Evolutionary conservation across 2,113 vertebrate species (phyloP).

Genomic region (Tamias sibiricus): DNA sequence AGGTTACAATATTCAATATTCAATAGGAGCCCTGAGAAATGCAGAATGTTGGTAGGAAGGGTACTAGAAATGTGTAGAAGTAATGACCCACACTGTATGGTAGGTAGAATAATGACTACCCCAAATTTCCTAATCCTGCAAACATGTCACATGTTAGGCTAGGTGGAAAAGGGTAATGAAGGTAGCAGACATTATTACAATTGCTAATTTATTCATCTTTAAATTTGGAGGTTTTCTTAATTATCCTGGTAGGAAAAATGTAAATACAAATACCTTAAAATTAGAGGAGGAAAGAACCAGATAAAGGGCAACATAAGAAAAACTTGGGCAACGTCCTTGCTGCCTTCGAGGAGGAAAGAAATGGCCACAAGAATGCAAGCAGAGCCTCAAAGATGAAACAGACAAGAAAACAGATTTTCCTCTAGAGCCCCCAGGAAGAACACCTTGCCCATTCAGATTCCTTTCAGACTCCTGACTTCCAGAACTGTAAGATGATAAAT

Average conservation of each 20-base stretch:
- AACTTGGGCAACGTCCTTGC: fast-evolving
- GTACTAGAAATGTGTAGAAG: not conserved
- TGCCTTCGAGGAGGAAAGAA: not conserved
- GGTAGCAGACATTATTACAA: not conserved
- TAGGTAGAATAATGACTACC: not conserved
- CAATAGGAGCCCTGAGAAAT: not conserved
- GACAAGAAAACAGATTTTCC: not conserved
- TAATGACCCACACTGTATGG: not conserved
- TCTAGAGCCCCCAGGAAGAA: not conserved
- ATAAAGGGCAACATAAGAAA: not conserved
- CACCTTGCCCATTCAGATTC: fast-evolving
- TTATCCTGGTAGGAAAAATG: not conserved
- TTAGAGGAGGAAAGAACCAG: not conserved
- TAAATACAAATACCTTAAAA: not conserved
- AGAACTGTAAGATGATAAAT: not conserved
- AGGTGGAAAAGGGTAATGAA: not conserved
- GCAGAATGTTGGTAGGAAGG: not conserved
- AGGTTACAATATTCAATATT: not conserved
- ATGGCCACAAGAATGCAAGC: not conserved
- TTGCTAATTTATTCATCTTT: not conserved
- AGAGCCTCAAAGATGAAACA: not conserved
- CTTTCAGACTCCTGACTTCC: not conserved
- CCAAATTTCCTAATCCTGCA: not conserved
- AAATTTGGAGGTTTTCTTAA: not conserved
- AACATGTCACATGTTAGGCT: not conserved